Conservation (phyloP, 1,140 invertebrate species). For the Ceratina calcarata region DNA sequence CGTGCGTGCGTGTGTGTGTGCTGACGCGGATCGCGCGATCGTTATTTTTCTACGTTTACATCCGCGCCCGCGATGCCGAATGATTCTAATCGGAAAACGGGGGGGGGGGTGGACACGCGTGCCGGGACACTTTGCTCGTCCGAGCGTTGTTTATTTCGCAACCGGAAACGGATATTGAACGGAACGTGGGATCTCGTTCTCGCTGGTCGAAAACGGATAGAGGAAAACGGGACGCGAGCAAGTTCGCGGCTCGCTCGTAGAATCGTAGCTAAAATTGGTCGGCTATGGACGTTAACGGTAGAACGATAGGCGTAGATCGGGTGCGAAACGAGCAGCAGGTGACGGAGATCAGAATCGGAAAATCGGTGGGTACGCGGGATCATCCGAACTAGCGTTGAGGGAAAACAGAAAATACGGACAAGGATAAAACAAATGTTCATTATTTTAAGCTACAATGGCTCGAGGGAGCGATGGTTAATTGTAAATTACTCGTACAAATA, state of each 20-base stretch:
- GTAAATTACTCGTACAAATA: slow-evolving; percentile 71
- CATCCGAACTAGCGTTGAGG: background rate
- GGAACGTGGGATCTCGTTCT: slow-evolving; percentile 41
- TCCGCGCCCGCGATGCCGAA: slow-evolving; percentile 43
- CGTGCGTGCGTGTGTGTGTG: slow-evolving; percentile 25
- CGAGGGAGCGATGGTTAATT: slow-evolving; percentile 63
- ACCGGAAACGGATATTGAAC: background rate
- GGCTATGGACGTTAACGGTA: slow-evolving; percentile 4
- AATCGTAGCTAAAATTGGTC: slow-evolving; percentile 6
- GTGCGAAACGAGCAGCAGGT: no score
- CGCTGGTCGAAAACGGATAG: slow-evolving; percentile 58
- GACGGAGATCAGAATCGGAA: no score
- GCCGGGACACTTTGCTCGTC: background rate
- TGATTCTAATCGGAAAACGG: background rate
- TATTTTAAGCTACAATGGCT: slow-evolving; percentile 68
- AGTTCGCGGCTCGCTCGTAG: slow-evolving; percentile 37
- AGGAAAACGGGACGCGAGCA: slow-evolving; percentile 19
- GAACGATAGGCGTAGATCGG: no score
- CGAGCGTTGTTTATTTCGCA: background rate
- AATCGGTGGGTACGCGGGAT: background rate
- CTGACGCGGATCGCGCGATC: slow-evolving; percentile 54
- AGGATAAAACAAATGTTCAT: slow-evolving; percentile 60
- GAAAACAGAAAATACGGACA: background rate
- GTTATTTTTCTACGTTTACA: slow-evolving; percentile 66
- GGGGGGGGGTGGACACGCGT: background rate